Conservation (phyloP, 2,113 vertebrate genomes). For the Tauraco erythrolophus region DNA sequence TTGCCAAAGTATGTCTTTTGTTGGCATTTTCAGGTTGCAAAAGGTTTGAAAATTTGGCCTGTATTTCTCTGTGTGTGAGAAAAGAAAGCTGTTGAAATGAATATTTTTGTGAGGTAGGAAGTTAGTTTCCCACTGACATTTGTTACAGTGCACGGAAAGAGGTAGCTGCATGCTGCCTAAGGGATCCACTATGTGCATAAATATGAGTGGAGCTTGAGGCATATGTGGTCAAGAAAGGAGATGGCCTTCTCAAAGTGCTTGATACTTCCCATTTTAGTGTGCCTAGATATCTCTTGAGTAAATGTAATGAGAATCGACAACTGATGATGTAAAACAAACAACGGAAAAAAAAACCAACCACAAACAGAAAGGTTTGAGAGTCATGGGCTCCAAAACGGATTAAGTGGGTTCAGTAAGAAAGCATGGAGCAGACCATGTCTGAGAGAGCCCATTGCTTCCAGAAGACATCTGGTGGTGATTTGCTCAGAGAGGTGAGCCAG, state of each 20-base stretch:
- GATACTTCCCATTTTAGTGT: not conserved
- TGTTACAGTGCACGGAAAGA: not conserved
- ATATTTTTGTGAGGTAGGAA: not conserved
- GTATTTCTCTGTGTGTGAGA: not conserved
- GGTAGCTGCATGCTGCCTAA: not conserved
- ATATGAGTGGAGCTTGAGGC: not conserved
- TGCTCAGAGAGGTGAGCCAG: fast-evolving
- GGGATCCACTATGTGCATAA: not conserved
- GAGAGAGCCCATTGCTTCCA: not conserved
- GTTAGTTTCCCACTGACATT: not conserved
- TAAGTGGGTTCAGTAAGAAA: not conserved
- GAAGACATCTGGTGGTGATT: not conserved
- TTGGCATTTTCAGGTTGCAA: not conserved
- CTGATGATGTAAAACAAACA: not conserved
- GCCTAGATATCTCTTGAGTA: not conserved
- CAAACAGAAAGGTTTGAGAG: not conserved
- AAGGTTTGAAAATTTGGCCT: not conserved
- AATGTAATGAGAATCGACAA: not conserved
- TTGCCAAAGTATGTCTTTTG: not conserved
- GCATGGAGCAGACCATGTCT: not conserved
- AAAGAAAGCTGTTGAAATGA: not conserved
- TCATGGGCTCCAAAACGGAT: not conserved
- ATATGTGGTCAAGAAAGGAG: not conserved
- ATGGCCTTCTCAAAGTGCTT: not conserved
- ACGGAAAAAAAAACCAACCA: not conserved